phyloP scores from a whole-genome alignment of 2,113 vertebrate genomes.

The Chaetorhynchus papuensis region DNA sequence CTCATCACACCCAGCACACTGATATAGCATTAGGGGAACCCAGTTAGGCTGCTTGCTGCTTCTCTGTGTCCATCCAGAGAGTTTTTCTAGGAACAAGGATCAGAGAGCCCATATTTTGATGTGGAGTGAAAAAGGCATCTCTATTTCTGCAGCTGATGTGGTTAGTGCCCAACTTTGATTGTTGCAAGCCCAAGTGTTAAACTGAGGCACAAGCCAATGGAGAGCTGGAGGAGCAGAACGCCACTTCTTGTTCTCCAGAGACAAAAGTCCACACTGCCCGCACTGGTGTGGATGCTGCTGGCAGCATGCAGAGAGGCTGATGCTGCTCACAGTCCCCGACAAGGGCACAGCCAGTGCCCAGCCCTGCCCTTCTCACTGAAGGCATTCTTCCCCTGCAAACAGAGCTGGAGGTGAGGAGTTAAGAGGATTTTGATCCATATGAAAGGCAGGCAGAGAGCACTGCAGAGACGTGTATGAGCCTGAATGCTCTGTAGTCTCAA shows the following conservation, averaged over 20 bases:
- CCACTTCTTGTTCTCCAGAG: not conserved
- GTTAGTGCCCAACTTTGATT: not conserved
- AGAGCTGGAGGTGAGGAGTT: not conserved
- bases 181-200: not conserved
- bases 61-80: not conserved
- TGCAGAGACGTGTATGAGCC: not conserved
- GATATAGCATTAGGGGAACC: not conserved
- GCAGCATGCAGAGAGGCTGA: not conserved
- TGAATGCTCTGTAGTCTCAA: not conserved
- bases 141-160: not conserved
- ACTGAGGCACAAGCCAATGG: not conserved
- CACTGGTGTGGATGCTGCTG: not conserved
- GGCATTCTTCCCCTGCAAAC: not conserved
- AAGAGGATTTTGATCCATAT: not conserved
- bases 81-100: not conserved
- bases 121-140: not conserved
- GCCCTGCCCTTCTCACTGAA: not conserved
- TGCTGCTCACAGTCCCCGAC: not conserved
- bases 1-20: not conserved
- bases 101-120: not conserved
- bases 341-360: not conserved
- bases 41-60: not conserved
- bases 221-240: not conserved
- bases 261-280: not conserved
- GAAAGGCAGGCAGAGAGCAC: not conserved